Conservation (phyloP, 2,797 vertebrate genomes). For the Trematomus bernacchii region DNA sequence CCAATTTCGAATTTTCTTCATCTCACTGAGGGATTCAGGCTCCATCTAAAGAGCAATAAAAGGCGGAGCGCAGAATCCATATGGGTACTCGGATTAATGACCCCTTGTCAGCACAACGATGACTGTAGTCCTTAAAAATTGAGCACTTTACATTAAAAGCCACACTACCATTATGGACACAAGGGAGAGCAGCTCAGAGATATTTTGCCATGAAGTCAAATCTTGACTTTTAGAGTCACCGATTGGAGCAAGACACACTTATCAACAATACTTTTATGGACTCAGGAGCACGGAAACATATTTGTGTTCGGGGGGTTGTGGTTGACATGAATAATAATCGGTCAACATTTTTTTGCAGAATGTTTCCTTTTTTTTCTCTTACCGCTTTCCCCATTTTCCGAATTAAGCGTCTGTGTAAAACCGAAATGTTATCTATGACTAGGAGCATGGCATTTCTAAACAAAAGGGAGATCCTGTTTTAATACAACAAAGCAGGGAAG, state of each 20-base stretch:
- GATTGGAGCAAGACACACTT: not conserved
- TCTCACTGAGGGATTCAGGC: not conserved
- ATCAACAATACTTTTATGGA: not conserved
- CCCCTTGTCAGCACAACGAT: not conserved
- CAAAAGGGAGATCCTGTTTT: constrained; percentile 3
- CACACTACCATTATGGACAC: not conserved
- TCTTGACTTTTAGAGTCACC: not conserved
- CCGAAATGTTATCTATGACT: constrained; percentile 1
- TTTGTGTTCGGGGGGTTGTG: not conserved
- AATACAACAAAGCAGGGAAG: not conserved
- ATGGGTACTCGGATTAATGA: constrained; percentile 25
- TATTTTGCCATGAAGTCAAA: constrained; percentile 1
- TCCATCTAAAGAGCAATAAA: constrained; percentile 5
- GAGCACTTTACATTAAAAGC: constrained; percentile 16
- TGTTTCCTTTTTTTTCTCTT: not conserved
- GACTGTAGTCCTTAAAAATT: not conserved
- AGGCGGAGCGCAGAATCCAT: not conserved
- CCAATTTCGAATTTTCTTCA: not conserved
- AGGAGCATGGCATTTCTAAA: not conserved
- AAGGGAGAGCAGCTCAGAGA: not conserved
- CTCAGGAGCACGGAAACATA: not conserved
- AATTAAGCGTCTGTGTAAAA: not conserved
- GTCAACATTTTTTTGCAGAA: not conserved
- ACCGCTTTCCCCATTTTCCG: not conserved
- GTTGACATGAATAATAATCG: constrained; percentile 5